Evolutionary conservation across 37 sponge, comb jelly and placozoan species (phyloP), one percentile per base, ranked within the genome.

Genomic region (Corticium candelabrum): DNA sequence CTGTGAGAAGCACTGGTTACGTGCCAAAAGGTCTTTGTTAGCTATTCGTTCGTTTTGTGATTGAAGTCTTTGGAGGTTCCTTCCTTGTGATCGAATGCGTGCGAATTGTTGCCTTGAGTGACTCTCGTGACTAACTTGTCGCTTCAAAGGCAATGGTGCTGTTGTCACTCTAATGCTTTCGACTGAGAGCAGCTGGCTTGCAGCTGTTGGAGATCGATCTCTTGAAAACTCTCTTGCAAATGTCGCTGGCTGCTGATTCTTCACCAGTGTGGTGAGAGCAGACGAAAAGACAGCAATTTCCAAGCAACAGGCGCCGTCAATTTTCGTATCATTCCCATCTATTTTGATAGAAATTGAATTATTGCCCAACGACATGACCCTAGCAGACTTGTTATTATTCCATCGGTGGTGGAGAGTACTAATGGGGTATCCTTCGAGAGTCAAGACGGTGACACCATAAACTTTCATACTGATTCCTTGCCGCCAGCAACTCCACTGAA

Each of bases 401-500:
- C n/a, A n/a, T n/a, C n/a, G n/a, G n/a, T n/a, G n/a, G n/a, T n/a
- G n/a, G n/a, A n/a, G n/a, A n/a, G n/a, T n/a, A n/a, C n/a, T n/a
- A n/a, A n/a, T n/a, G n/a, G n/a, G n/a, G n/a, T n/a, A n/a, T n/a
- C n/a, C n/a, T n/a, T n/a, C n/a, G n/a, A n/a, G n/a, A n/a, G n/a
- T n/a, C n/a, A n/a, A n/a, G n/a, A n/a, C n/a, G n/a, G n/a, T n/a
- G n/a, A n/a, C n/a, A n/a, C n/a, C n/a, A n/a, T n/a, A n/a, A 67
- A 37, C 35, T 35, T 67, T 74, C 41, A 79, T 87, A 2, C 68
- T 84, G 4, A 89, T 77, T 1, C 94, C 94, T 0, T 39, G 68
- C 41, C 80, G 84, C 94, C 94, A 93, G 2, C 74, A 56, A 7
- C 39, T 80, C 94, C 94, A 93, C 37, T 82, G 35, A 33, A 79